A percentile compares a stretch with the other conserved stretches of the same genome.
Conservation (phyloP, 2,888 invertebrate species). For the Polietes domitor region DNA sequence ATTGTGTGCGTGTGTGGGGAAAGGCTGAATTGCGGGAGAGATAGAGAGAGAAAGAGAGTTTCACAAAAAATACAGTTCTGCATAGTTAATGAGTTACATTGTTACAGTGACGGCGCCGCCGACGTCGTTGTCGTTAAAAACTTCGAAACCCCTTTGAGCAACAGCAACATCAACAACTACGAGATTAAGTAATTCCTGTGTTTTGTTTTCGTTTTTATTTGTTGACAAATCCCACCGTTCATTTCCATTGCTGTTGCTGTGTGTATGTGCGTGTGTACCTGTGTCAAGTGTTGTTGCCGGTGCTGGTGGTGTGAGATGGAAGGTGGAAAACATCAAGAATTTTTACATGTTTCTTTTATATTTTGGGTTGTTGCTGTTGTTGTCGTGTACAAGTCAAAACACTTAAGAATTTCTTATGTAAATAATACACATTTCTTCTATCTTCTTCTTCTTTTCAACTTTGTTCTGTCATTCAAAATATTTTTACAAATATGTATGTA, state of each 20-base stretch:
- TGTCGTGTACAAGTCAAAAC: slow-evolving; percentile 38
- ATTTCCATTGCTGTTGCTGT: not conserved
- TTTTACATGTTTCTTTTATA: not conserved
- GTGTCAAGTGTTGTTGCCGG: not conserved
- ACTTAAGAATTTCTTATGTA: slow-evolving; percentile 51
- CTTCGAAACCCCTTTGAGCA: not conserved
- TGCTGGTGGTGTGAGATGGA: not conserved
- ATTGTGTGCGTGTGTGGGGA: not conserved
- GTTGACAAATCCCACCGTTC: slow-evolving; percentile 4
- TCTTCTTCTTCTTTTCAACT: not conserved
- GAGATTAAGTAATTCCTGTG: not conserved
- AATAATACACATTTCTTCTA: slow-evolving; percentile 20
- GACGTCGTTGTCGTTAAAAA: not conserved
- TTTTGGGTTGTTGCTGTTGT: not conserved
- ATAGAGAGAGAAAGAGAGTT: not conserved
- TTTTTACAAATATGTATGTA: slow-evolving; percentile 5
- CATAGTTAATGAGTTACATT: slow-evolving; percentile 24
- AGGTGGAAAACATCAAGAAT: not conserved
- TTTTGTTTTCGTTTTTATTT: not conserved
- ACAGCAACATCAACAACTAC: not conserved
- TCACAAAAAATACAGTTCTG: not conserved
- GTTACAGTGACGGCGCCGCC: not conserved
- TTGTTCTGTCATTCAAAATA: not conserved
- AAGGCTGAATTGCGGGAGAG: not conserved
- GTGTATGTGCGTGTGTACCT: not conserved